Percentiles rank a stretch among this genome's conserved stretches.
phyloP scores from a whole-genome alignment of 1,140 invertebrate species.

The Mesaphorura yosii region DNA sequence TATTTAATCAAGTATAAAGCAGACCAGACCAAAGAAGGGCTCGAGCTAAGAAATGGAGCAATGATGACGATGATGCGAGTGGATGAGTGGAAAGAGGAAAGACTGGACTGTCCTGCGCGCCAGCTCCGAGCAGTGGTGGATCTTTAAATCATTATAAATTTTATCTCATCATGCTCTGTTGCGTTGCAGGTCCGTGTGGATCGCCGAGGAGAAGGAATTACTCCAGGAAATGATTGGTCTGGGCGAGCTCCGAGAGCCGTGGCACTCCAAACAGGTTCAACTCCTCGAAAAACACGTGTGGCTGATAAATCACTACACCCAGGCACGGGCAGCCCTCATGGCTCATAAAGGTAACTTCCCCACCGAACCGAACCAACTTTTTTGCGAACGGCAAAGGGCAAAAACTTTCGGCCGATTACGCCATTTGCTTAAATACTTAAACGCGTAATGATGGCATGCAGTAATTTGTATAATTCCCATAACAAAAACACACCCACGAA shows the following conservation, averaged over 20 bases:
- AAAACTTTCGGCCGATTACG: no score
- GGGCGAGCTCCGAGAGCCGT: constrained; percentile 69
- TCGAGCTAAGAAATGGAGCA: neutral
- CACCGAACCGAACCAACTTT: no score
- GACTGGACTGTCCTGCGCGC: no score
- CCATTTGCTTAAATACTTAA: no score
- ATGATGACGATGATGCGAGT: neutral
- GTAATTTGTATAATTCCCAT: no score
- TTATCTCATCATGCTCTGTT: constrained; percentile 17
- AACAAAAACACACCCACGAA: no score
- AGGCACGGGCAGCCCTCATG: constrained; percentile 63
- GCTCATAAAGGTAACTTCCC: constrained; percentile 43
- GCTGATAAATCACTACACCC: constrained; percentile 71
- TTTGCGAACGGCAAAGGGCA: no score
- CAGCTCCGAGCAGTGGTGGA: no score
- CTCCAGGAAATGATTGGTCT: constrained; percentile 78
- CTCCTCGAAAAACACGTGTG: constrained; percentile 70
- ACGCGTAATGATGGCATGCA: no score
- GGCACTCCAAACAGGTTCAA: constrained; percentile 68
- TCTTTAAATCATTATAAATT: no score
- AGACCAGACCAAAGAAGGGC: neutral
- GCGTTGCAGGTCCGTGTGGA: constrained; percentile 65
- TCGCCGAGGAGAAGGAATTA: constrained; percentile 79
- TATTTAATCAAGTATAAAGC: constrained; percentile 1
- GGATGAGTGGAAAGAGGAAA: neutral